Percentiles rank a stretch among this genome's conserved stretches.
These are phyloP conservation scores for Bombus sylvicola DNA, from an alignment of 1,140 invertebrate genomes.

Conservation along the genomic window DNA sequence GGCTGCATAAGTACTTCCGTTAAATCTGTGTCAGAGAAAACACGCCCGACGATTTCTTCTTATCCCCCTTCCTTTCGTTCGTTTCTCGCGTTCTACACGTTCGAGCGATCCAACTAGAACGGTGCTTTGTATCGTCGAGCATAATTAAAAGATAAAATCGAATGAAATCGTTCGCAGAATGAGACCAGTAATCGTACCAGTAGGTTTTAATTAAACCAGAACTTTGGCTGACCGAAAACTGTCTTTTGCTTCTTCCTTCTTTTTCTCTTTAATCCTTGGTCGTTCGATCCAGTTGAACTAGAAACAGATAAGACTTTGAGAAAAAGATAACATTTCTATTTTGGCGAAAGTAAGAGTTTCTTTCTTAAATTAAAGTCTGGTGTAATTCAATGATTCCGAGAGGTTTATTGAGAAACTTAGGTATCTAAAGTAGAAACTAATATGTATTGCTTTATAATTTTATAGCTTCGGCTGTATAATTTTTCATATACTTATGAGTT, in stretches of 20 bases:
- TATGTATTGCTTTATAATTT: too few relatives aligned
- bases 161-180: constrained; percentile 30
- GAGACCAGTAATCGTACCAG: not conserved
- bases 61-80: not conserved
- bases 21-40: constrained; percentile 57
- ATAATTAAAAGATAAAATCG: constrained; percentile 51
- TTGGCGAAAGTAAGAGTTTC: too few relatives aligned
- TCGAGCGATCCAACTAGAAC: not conserved
- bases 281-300: too few relatives aligned
- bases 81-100: not conserved
- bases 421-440: too few relatives aligned
- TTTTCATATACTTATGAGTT: too few relatives aligned
- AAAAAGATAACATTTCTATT: too few relatives aligned
- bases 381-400: too few relatives aligned
- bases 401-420: too few relatives aligned
- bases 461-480: too few relatives aligned
- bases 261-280: not conserved
- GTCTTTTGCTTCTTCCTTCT: not conserved
- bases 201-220: too few relatives aligned
- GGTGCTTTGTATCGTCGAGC: constrained; percentile 13
- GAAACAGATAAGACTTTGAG: too few relatives aligned
- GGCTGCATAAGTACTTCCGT: constrained; percentile 46
- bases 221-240: not conserved
- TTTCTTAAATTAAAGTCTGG: too few relatives aligned
- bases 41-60: constrained; percentile 30